Conservation (phyloP, 30 jellyfish, hydroid and myxozoan species). For the Aurelia sp. region DNA sequence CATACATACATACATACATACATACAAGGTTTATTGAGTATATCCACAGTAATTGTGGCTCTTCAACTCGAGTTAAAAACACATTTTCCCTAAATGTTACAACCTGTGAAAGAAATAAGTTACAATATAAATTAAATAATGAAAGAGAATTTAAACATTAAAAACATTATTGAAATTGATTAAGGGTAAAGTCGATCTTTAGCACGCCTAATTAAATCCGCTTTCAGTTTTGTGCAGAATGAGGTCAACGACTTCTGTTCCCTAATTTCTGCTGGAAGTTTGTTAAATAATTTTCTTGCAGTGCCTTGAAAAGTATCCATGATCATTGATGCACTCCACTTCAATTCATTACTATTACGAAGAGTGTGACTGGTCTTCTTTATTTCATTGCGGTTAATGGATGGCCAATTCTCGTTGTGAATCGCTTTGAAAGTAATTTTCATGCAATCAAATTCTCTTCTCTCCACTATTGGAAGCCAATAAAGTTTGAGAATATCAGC, state of each 20-base stretch:
- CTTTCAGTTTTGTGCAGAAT: too few species aligned
- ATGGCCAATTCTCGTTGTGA: slow-evolving; percentile 12
- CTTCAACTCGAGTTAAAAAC: too few species aligned
- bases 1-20: slow-evolving; percentile 25
- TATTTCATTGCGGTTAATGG: slow-evolving; percentile 1
- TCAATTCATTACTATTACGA: slow-evolving; percentile 12
- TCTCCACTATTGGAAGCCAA: slow-evolving; percentile 21
- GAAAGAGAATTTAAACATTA: too few species aligned
- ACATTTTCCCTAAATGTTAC: too few species aligned
- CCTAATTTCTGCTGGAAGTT: slow-evolving; percentile 17
- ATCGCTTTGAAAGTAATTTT: too few species aligned
- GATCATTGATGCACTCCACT: slow-evolving; percentile 17
- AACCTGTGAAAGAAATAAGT: too few species aligned
- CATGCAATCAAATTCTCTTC: too few species aligned
- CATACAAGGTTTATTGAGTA: slow-evolving; percentile 1
- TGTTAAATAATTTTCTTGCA: slow-evolving; percentile 27
- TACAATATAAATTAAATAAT: too few species aligned
- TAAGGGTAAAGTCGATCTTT: too few species aligned
- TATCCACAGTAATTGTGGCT: slow-evolving; percentile 1
- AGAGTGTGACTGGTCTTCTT: slow-evolving; percentile 21
- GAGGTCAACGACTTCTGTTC: too few species aligned
- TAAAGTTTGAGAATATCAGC: slow-evolving; percentile 16
- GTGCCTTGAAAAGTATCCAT: slow-evolving; percentile 26
- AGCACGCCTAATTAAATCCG: too few species aligned
- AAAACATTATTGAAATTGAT: too few species aligned